These are phyloP conservation scores for Phalloptychus januarius DNA, from an alignment of 2,797 vertebrate species.

Conservation along the genomic window DNA sequence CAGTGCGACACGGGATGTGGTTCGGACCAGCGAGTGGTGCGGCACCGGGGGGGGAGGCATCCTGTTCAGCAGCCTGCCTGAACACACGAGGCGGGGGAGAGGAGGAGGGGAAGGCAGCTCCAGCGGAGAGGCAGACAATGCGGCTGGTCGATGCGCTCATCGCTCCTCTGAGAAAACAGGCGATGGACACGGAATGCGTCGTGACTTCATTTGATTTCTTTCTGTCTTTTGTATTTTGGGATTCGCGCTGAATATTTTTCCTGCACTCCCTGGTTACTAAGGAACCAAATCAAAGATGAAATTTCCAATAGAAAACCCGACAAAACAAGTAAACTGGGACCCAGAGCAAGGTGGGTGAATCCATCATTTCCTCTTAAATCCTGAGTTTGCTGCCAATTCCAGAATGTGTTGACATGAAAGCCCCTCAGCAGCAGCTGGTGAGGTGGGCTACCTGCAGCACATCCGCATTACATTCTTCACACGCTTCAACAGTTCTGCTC, in stretches of 20 bases:
- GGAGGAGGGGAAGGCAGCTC: constrained; percentile 19
- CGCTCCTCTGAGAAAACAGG: constrained; percentile 50
- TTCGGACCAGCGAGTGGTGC: constrained; percentile 42
- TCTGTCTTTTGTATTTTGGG: constrained; percentile 36
- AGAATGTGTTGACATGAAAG: neutral
- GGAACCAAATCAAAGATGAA: constrained; percentile 91
- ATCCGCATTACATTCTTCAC: constrained; percentile 16
- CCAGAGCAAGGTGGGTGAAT: constrained; percentile 91
- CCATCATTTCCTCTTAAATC: constrained; percentile 19
- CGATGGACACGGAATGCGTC: constrained; percentile 53
- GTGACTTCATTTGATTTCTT: constrained; percentile 67
- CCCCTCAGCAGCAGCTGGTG: constrained; percentile 8
- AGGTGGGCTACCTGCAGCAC: constrained; percentile 17
- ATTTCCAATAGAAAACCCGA: constrained; percentile 97
- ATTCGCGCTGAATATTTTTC: constrained; percentile 55
- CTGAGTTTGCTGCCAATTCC: constrained; percentile 12
- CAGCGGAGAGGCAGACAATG: constrained; percentile 65
- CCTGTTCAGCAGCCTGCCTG: constrained; percentile 32
- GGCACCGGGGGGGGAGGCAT: constrained; percentile 49
- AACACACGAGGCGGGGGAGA: constrained; percentile 38
- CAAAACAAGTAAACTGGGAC: constrained; percentile 98
- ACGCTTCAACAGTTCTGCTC: neutral
- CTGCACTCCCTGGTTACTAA: constrained; percentile 44
- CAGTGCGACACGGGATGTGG: constrained; percentile 37
- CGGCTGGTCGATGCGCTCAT: constrained; percentile 51